These are phyloP conservation scores for Orthosia cruda DNA, from an alignment of 2,888 invertebrate species.

Conservation along the genomic window DNA sequence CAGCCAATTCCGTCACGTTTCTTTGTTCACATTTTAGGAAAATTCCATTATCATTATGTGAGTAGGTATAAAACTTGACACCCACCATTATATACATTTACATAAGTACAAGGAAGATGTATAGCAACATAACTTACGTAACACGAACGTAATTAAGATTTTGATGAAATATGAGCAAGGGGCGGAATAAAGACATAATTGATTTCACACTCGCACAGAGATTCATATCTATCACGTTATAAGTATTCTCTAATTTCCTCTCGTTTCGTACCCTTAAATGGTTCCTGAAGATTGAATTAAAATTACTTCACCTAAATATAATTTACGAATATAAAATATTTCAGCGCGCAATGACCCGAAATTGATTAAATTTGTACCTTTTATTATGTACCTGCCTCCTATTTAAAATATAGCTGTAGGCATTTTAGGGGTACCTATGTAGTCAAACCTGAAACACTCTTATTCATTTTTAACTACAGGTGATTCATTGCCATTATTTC, in stretches of 20 bases:
- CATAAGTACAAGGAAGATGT: slow-evolving; percentile 21
- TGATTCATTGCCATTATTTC: too few species aligned
- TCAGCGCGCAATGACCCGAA: slow-evolving; percentile 46
- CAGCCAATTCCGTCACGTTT: not conserved
- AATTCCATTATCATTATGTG: not conserved
- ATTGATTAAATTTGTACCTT: slow-evolving; percentile 38
- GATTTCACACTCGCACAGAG: slow-evolving; percentile 43
- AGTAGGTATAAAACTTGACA: slow-evolving; percentile 6
- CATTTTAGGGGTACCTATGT: not conserved
- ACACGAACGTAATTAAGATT: slow-evolving; percentile 50
- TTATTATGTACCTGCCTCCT: slow-evolving; percentile 4
- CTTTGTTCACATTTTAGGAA: not conserved
- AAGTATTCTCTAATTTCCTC: slow-evolving; percentile 58
- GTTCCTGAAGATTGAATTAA: slow-evolving; percentile 52
- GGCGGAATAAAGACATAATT: slow-evolving; percentile 44
- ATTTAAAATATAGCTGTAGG: not conserved
- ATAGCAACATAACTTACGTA: slow-evolving; percentile 9
- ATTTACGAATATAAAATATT: slow-evolving; percentile 55
- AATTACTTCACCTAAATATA: slow-evolving; percentile 53
- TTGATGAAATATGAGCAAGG: slow-evolving; percentile 49
- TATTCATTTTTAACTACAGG: too few species aligned
- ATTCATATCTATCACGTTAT: slow-evolving; percentile 51
- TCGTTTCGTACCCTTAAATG: slow-evolving; percentile 48
- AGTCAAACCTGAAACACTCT: not conserved
- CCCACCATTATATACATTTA: not conserved